A percentile compares a stretch with the other conserved stretches of the same genome.
These are phyloP conservation scores for Sminthurides bifidus DNA, from an alignment of 1,140 invertebrate species.

Conservation along the genomic window DNA sequence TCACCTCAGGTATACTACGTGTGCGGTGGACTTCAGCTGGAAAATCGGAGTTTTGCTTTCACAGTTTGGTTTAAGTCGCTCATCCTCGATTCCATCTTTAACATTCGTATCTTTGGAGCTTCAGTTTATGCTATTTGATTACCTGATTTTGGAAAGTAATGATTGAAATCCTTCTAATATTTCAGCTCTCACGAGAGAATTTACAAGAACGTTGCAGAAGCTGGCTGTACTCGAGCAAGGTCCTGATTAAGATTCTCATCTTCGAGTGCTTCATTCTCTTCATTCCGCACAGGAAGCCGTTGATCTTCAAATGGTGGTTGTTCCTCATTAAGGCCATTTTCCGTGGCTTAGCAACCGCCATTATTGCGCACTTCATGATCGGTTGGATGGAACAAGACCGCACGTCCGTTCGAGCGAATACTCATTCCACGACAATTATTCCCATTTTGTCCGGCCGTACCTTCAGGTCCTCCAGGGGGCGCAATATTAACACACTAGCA, in stretches of 20 bases:
- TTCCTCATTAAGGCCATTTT: not conserved
- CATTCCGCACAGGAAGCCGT: not conserved
- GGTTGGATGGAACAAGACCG: not conserved
- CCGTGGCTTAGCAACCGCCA: not conserved
- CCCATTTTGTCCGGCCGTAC: not conserved
- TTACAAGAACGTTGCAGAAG: not conserved
- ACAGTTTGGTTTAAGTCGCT: too few relatives aligned
- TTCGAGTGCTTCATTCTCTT: constrained; percentile 5
- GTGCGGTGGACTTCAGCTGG: too few relatives aligned
- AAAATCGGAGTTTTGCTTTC: too few relatives aligned
- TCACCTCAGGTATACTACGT: too few relatives aligned
- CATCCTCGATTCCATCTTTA: too few relatives aligned
- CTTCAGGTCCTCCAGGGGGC: not conserved
- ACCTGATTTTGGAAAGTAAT: not conserved
- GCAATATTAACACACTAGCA: too few relatives aligned
- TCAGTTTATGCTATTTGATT: too few relatives aligned
- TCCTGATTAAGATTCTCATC: not conserved
- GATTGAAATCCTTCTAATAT: not conserved
- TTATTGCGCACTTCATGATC: not conserved
- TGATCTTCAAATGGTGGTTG: not conserved
- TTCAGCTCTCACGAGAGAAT: not conserved
- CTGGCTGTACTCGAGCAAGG: not conserved
- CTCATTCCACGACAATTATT: not conserved
- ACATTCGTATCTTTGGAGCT: too few relatives aligned
- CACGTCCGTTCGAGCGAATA: not conserved